Base-by-base conservation (phyloP, 2,888 invertebrate species). In the Dicranocentrus wangi region DNA sequence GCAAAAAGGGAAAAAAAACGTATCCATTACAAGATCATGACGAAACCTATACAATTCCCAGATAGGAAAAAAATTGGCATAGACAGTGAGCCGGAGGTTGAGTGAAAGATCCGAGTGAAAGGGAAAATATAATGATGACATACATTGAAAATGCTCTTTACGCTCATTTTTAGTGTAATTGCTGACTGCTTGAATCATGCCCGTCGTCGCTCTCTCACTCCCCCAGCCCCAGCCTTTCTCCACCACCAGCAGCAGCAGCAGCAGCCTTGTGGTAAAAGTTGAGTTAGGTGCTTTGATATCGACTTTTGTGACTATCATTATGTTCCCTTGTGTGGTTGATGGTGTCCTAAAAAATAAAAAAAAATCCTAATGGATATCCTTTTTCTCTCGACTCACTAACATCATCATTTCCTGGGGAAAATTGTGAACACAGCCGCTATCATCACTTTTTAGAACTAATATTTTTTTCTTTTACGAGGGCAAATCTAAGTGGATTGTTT, bases 401-500 rank as follows among this genome's bases (percentile, higher is more conserved):
- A 72, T 72, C 28, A 61, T 72, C 72, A 72, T 72, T 72, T 72
- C 72, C 61, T 61, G 72, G 60, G 15, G 39, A 51, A 27, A 69
- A 32, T 53, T 58, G 39, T 53, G 39, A 51, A 63, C 63, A 15
- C 39, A 10, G 19, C 23, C 63, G 23, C 72, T 28, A 51, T 51
- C 61, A 61, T 72, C 72, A 63, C 61, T 27, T 72, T 72, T 32
- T 28, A 47, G 42, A 39, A 58, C 60, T 71, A 73, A 63, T 65
- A 51, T 63, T 51, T 65, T 23, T 63, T 73, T 51, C 63, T 47
- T 55, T 61, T 71, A 63, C 63, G 65, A 51, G 23, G 73, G 53
- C 73, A 73, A 73, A 63, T 75, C 65, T 66, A 66, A 65, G 66
- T 75, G 75, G 75, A 66, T 75, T 75, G 65, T 66, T 75, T 75